Base-by-base conservation (phyloP, 2,888 invertebrate species). In the Thymelicus lineola region DNA sequence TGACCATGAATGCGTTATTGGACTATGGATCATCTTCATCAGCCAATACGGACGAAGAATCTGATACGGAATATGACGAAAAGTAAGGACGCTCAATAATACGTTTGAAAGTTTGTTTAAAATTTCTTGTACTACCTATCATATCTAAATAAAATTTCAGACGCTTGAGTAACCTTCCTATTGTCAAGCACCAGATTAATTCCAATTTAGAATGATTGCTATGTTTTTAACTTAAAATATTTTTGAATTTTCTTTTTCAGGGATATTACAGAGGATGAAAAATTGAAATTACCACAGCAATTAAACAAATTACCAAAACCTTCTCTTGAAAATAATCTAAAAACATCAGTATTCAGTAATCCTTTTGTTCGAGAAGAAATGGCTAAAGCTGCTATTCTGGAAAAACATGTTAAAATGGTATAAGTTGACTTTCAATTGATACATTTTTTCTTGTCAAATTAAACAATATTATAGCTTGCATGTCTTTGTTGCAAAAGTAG, bases 391-490 rank as follows among this genome's bases (percentile, higher is more conserved):
- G 97, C 97, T 14, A 96, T 98, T 70, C 90, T 98, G 58, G 98
- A 98, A 81, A 97, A 97, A 81, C 98, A 98, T 86, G 98, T 98
- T 0, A 98, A 98, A 95, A 97, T 98, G 97, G 98, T 97, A 79
- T 95, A 94, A 88, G 94, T 94, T 93, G 92, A 93, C 88, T 91
- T 91, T 85, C 91, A 86, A 86, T 86, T 82, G 75, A 42, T 68
- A 64, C 20, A 7, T n/a, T 46, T 28, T 62, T 48, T 36, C 35
- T 14, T n/a, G 35, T 35, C 9, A 58, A 14, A 50, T 10, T 53
- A 5, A 20, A 9, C 12, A 14, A 55, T 7, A 5, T 6, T 5
- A 7, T 55, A 55, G 14, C 28, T 28, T 55, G 55, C 55, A 28
- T 55, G 53, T 10, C 20, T 2, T 35, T 20, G 35, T 55, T 35